phyloP scores from a whole-genome alignment of 1,140 invertebrate species.

The Leptestheria dahalacensis region DNA sequence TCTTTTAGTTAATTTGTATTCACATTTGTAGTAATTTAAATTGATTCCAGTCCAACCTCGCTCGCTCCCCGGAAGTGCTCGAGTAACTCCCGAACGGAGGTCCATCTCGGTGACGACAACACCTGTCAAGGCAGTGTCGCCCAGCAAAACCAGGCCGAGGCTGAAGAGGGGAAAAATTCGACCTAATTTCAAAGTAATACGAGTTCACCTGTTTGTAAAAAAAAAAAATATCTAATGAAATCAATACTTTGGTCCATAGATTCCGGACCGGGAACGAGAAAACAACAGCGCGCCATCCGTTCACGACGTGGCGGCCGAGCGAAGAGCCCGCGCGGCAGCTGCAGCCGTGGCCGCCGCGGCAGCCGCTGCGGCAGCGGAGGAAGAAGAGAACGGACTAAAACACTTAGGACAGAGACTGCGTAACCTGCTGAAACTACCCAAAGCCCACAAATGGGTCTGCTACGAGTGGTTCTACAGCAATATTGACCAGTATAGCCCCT shows the following conservation, averaged over 20 bases:
- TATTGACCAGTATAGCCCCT: conserved; percentile 53
- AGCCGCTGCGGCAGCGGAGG: conserved; percentile 23
- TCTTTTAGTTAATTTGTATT: background rate
- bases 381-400: conserved; percentile 67
- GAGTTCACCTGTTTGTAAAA: background rate
- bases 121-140: conserved; percentile 28
- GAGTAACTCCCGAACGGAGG: conserved; percentile 3
- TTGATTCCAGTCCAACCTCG: background rate
- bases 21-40: background rate
- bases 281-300: background rate
- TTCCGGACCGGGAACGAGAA: background rate
- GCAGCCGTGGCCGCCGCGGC: background rate
- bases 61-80: background rate
- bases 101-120: conserved; percentile 1
- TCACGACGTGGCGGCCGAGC: background rate
- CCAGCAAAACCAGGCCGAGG: conserved; percentile 22
- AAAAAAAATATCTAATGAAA: background rate
- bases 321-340: background rate
- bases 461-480: conserved; percentile 99
- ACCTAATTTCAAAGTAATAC: conserved; percentile 3
- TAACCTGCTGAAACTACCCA: conserved; percentile 94
- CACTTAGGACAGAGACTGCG: conserved; percentile 69
- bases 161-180: conserved; percentile 8
- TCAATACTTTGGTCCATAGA: background rate
- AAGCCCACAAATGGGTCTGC: conserved; percentile 97